Conservation (phyloP, 2,888 invertebrate genomes). For the Sisyra terminalis region DNA sequence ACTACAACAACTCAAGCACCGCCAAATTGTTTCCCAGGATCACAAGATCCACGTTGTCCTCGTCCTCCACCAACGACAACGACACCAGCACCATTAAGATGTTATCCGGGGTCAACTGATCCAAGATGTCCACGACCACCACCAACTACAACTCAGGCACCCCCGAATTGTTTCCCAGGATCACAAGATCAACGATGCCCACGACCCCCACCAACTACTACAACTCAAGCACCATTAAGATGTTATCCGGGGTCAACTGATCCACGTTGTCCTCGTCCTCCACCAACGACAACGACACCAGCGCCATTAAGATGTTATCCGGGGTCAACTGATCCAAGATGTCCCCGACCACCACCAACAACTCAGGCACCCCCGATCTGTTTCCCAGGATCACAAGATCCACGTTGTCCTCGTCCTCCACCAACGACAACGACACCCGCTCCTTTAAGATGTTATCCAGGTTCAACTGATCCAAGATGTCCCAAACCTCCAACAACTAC, state of each 20-base stretch:
- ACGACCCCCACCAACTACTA: conserved; percentile 17
- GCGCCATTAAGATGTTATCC: conserved; percentile 19
- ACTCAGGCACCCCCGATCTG: conserved; percentile 17
- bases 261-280: conserved; percentile 18
- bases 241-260: conserved; percentile 20
- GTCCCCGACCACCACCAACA: conserved; percentile 15
- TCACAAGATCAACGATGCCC: conserved; percentile 20
- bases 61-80: conserved; percentile 16
- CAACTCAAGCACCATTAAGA: conserved; percentile 14
- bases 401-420: conserved; percentile 21
- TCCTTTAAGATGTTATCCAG: conserved; percentile 17
- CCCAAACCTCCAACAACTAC: conserved; percentile 14
- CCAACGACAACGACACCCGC: conserved; percentile 17
- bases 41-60: conserved; percentile 22
- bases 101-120: conserved; percentile 25
- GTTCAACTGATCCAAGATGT: conserved; percentile 19
- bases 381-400: conserved; percentile 22
- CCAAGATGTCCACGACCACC: conserved; percentile 17
- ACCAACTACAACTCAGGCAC: conserved; percentile 14
- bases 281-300: conserved; percentile 13
- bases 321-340: conserved; percentile 23
- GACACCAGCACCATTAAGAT: conserved; percentile 16
- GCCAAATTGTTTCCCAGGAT: conserved; percentile 24
- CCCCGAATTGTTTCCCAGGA: conserved; percentile 21
- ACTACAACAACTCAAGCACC: conserved; percentile 17